Percentiles rank a stretch among this genome's conserved stretches.
Conservation (phyloP, 2,888 invertebrate genomes). For the Drosophila tripunctata region DNA sequence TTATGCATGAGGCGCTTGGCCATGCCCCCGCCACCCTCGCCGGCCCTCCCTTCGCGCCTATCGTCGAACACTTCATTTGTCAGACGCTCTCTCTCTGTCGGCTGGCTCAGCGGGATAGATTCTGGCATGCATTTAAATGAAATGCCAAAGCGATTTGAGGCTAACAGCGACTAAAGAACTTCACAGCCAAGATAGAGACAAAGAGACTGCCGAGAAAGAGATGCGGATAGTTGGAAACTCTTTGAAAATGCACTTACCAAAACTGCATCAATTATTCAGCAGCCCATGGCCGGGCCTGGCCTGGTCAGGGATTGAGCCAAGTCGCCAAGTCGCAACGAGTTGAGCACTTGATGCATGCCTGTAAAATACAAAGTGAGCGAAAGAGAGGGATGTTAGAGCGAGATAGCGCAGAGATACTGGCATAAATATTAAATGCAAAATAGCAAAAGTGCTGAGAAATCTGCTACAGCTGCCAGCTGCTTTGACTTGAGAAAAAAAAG, state of each 20-base stretch:
- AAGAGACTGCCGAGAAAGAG: background rate
- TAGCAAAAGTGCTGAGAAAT: slow-evolving; percentile 62
- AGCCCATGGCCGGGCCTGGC: slow-evolving; percentile 67
- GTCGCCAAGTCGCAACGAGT: slow-evolving; percentile 74
- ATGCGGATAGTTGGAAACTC: slow-evolving; percentile 31
- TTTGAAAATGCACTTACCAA: slow-evolving; percentile 78
- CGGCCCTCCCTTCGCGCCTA: background rate
- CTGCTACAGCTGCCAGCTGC: slow-evolving; percentile 52
- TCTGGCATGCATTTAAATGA: slow-evolving; percentile 68
- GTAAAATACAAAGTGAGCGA: slow-evolving; percentile 47
- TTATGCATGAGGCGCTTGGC: slow-evolving; percentile 70
- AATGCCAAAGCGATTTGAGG: slow-evolving; percentile 61
- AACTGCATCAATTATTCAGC: slow-evolving; percentile 80
- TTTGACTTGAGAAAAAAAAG: slow-evolving; percentile 29
- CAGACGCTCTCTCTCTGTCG: too few relatives aligned
- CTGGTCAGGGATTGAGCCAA: slow-evolving; percentile 76
- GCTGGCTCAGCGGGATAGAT: slow-evolving; percentile 51
- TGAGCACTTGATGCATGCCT: slow-evolving; percentile 80
- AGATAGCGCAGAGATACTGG: slow-evolving; percentile 42
- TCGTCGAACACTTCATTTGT: slow-evolving; percentile 73
- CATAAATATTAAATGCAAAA: slow-evolving; percentile 80
- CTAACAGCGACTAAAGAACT: slow-evolving; percentile 22
- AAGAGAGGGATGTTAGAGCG: slow-evolving; percentile 1
- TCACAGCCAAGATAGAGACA: background rate
- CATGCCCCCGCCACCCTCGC: slow-evolving; percentile 21